Base-by-base conservation (phyloP, 1,140 invertebrate genomes). In the Monomorium pharaonis region DNA sequence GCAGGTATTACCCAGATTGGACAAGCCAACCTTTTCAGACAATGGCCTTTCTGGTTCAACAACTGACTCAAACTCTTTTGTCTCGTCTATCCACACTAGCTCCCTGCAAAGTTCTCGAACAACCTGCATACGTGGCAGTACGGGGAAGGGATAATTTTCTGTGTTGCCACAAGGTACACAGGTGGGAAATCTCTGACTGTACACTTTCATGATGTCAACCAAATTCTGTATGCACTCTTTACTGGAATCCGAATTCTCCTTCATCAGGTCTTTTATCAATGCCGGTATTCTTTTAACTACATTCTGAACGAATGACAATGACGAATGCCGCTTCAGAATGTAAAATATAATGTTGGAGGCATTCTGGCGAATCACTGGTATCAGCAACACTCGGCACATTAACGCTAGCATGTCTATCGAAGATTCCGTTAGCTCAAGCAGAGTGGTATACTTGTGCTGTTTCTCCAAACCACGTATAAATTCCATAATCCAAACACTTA, bases 1-100 rank as follows among this genome's bases (percentile, higher is more conserved):
- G 92, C 98, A 98, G 0, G 98, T 98, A 88, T 98, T 98, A 16
- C 98, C 98, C 21, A 98, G 94, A 95, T 98, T 99, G 7, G 96
- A 95, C 1, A 99, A 95, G 0, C 98, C 98, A 9, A 97, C 96
- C 94, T 97, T 96, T 5, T 95, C 95, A 76, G 92, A 88, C n/a
- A 91, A 90, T 42, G 87, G 63, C 60, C 83, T 89, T 33, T 85
- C 80, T 24, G 89, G 16, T 72, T 91, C 86, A 4, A 80, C 81
- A 42, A 86, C 77, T 58, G 89, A 33, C 72, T 91, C 86, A 16
- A 90, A 77, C 85, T 89, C 74, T 70, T 92, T 76, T 21, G 47
- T 84, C 60, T 93, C 92, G 9, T 91, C 90, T 4, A 74, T 33
- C 93, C 93, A 94, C 18, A 92, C 58, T 9, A 75, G 72, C 21